Base-by-base conservation (phyloP, 2,888 invertebrate species). In the Philopedon plagiatum region DNA sequence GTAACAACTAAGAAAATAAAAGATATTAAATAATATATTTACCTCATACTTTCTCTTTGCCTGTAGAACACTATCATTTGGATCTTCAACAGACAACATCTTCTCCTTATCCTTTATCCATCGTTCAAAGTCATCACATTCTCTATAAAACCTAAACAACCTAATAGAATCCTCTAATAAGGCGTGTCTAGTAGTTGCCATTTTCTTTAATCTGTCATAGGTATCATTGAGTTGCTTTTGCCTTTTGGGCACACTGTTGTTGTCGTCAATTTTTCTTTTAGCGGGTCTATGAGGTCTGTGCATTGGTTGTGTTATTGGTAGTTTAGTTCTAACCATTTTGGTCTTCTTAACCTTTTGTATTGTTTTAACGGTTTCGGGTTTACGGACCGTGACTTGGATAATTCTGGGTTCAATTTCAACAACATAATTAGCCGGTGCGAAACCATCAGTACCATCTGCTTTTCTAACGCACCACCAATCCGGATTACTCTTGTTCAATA, bases 401-500 rank as follows among this genome's bases (percentile, higher is more conserved):
- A 95, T 90, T 74, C 96, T 91, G 0, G 97, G 95, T 77, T 97
- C 97, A 54, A 96, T 91, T 86, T 97, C 97, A 32, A 93, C 90
- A 11, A 99, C 96, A 85, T 99, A 99, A 86, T 97, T 98, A 0
- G 97, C 98, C 0, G 99, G 99, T 2, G 99, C 98, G 85, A 98
- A 99, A 0, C 99, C 99, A 81, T 98, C 98, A 9, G 91, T 91
- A 0, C 98, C 94, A 82, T 95, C 96, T 0, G 92, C 91, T 84
- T 96, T 96, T 11, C 97, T 89, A n/a, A 98, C 95, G 80, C 96
- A 96, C 99, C 99, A 99, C 99, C 99, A 99, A 85, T 99, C 99
- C 0, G 94, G 92, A 86, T 98, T 99, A 5, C 96, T 97, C 87
- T 97, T 97, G 83, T 94, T 96, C 75, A 99, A 89, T 0, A 99